Base-by-base conservation (phyloP, 2,888 invertebrate species). In the Volucella zonaria region DNA sequence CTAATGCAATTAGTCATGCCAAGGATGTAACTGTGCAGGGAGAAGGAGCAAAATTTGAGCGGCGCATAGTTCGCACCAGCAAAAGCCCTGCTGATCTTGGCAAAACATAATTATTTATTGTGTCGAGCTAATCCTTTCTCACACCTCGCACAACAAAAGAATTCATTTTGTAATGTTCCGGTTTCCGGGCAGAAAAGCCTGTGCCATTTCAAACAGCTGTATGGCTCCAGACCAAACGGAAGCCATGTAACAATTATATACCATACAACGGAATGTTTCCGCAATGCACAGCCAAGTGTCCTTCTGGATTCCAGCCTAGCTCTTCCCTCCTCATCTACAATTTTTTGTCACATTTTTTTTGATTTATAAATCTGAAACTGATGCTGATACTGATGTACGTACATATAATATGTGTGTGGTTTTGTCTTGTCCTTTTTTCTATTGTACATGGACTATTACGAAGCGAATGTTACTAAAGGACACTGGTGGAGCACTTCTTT, bases 91-190 rank as follows among this genome's bases (percentile, higher is more conserved):
- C 78, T 82, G 73, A 82, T 77, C 71, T 56, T 49, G 40, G 78
- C 73, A 64, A 78, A 82, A 82, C 73, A 82, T 82, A 82, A 82
- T 82, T 82, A 82, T 78, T 82, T 61, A 74, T 78, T 74, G 78
- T 78, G 82, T 78, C 73, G 62, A 62, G 78, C 78, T 82, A 78
- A 78, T 78, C 78, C 78, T 62, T 82, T 64, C 75, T 68, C 80
- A 75, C 75, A 49, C 47, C 18, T 42, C 9, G 9, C 14, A 64
- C 64, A 73, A 82, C 78, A 82, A 82, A 78, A 74, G 73, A 82
- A 64, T 77, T 71, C 78, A 82, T 67, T 82, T 78, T 67, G 58
- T 82, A 82, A 71, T 82, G 66, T 73, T 82, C 68, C 73, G 68
- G 73, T 10, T 52, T 74, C 56, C 82, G 54, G 71, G 3, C 66